Base-by-base conservation (phyloP, 2,113 vertebrate genomes). In the Phyllostomus hastatus region DNA sequence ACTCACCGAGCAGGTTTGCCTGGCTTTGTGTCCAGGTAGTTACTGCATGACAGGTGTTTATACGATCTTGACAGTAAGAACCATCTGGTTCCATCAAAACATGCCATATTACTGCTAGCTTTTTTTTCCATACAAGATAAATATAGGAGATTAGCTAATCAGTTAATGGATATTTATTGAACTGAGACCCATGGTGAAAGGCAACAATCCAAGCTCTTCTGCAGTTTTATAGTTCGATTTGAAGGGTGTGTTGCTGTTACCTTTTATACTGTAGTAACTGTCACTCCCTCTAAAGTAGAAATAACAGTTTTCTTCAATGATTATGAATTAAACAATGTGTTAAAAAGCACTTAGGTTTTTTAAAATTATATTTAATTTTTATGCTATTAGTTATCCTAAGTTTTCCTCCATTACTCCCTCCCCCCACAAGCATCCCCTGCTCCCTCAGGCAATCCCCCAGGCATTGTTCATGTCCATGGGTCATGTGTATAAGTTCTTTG, bases 191-290 rank as follows among this genome's bases (percentile, higher is more conserved):
- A 66, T 4, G 16, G 1, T 73, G 31, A 69, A 86, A 91, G 48
- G 17, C 19, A 46, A 35, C 41, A 92, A n/a, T 59, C n/a, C 79
- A 86, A 80, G 46, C 26, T 90, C 76, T 57, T 61, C 46, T 86
- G 12, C 17, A 46, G 8, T 84, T 86, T 80, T 73, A 50, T 33
- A 80, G 64, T 26, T 78, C 86, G 31, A 17, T 88, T n/a, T 2
- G 33, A 82, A 78, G 52, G n/a, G 2, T 35, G 4, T 79, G 20
- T 64, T 73, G 46, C 11, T 89, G 7, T 76, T 85, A 1, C 67
- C 95, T 96, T 92, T 91, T 79, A 76, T 64, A 84, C 70, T 67
- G 57, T 28, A 80, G 28, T 57, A 91, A 73, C 33, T 35, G 19
- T 92, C 41, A 48, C 48, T 43, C 33, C 69, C 66, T 78, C 52